Base-by-base conservation (phyloP, 1,140 invertebrate genomes). In the Helicoverpa zea region DNA sequence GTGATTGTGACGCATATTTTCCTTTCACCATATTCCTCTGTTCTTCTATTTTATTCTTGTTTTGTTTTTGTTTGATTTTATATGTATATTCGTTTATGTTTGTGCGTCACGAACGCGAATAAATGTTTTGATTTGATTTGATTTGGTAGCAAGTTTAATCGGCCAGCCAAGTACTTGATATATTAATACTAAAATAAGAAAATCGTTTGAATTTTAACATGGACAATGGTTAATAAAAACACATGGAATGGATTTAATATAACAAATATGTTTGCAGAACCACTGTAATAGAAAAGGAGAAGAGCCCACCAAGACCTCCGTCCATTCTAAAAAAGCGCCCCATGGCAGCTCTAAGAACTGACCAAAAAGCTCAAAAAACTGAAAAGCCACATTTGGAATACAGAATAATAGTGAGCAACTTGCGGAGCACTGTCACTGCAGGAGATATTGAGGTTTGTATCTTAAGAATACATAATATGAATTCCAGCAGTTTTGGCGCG, bases 371-470 rank as follows among this genome's bases (percentile, higher is more conserved):
- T 11, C 91, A 93, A 80, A 93, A 92, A 81, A 5, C 82, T 9
- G 91, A 94, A 64, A 91, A 93, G 58, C 87, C 89, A 56, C 88
- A 94, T 16, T 92, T 95, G 12, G 97, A 97, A 80, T 97, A 97
- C 88, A 95, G 97, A 87, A 97, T 98, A 87, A 96, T 98, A 81
- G 98, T 99, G 0, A 98, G 98, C 75, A 99, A 99, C 95, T 96
- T 99, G 63, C 97, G 98, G 85, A 95, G 96, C 2, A 97, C 97
- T 84, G 98, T 99, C 0, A 98, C 98, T 7, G 97, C 98, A 83
- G 97, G 98, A 86, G 98, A 99, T 94, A 98, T 99, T 83, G 97
- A 98, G 94, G 97, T 97, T 95, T 91, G 76, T 68, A 64, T 35
- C 18, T 29, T 58, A 2, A 43, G 1, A 63, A 13, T 9, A 14